Evolutionary conservation across 2,113 vertebrate genomes (phyloP).

Genomic region (Alligator sinensis): DNA sequence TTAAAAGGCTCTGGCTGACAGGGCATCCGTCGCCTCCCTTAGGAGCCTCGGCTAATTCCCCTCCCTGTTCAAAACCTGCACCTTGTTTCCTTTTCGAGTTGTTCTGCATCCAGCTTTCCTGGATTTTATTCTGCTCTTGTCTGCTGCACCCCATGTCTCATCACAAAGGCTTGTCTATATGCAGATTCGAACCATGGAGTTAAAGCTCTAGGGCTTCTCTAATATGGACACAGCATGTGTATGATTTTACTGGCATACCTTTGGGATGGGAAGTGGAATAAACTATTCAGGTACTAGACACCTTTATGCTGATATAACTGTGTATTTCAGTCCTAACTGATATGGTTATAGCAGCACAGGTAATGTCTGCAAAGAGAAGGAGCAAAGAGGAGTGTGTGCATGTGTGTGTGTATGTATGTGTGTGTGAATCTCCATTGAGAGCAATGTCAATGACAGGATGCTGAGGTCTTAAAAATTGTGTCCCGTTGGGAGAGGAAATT

Average conservation of each 20-base stretch:
- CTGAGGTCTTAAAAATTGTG: no score
- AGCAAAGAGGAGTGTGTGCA: no score
- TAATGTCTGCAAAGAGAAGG: no score
- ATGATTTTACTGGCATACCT: neutral
- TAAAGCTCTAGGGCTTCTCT: neutral
- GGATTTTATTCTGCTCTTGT: neutral
- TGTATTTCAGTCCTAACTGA: neutral
- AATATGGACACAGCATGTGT: neutral
- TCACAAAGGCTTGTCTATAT: neutral
- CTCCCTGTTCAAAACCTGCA: neutral
- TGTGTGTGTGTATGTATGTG: no score
- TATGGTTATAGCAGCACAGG: neutral
- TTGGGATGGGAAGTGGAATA: neutral
- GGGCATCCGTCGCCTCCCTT: neutral
- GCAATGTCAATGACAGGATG: no score
- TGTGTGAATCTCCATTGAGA: no score
- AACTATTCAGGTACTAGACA: neutral
- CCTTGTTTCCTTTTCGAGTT: neutral
- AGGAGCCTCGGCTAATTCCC: neutral
- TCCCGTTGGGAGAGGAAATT: no score
- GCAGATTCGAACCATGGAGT: neutral
- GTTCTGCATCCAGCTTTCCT: neutral
- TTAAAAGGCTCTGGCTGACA: neutral
- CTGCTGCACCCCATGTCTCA: neutral
- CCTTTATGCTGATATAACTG: neutral